A percentile compares a stretch with the other conserved stretches of the same genome.
These are phyloP conservation scores for Procambarus virginalis DNA, from an alignment of 1,140 invertebrate genomes.

Conservation along the genomic window DNA sequence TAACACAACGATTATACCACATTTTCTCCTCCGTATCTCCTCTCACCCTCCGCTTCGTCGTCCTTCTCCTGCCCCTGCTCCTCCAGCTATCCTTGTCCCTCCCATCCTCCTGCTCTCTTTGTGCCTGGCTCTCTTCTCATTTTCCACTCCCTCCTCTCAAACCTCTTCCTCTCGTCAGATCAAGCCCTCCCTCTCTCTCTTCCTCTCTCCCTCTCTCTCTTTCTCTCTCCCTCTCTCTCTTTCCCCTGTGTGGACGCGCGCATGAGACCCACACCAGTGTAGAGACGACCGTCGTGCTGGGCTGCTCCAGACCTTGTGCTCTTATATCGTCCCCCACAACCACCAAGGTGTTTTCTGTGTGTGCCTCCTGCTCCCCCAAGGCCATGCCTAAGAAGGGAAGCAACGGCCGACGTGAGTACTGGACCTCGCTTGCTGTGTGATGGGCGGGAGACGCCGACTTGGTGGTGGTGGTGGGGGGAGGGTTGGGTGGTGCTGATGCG, in stretches of 20 bases:
- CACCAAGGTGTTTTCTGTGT: conserved; percentile 64
- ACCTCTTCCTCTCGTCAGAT: no score
- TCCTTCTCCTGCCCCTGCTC: no score
- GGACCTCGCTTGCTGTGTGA: background rate
- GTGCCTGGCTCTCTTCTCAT: no score
- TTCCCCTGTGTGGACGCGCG: background rate
- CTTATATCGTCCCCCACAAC: conserved; percentile 14
- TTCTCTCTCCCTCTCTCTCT: no score
- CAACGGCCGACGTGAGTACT: conserved; percentile 51
- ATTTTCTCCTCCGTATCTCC: no score
- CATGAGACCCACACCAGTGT: conserved; percentile 13
- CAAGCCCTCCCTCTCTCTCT: no score
- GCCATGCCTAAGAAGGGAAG: conserved; percentile 59
- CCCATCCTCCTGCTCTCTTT: no score
- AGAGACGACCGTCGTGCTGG: background rate
- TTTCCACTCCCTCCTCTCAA: no score
- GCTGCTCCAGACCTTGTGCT: background rate
- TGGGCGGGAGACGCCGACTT: background rate
- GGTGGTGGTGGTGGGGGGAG: background rate
- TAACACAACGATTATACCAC: no score
- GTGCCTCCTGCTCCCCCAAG: conserved; percentile 62
- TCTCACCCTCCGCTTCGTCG: no score
- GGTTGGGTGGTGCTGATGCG: background rate
- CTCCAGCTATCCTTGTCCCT: no score
- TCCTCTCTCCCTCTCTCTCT: no score